Percentiles rank a stretch among this genome's conserved stretches.
These are phyloP conservation scores for Dryococelus australis DNA, from an alignment of 2,888 invertebrate genomes.

Conservation along the genomic window DNA sequence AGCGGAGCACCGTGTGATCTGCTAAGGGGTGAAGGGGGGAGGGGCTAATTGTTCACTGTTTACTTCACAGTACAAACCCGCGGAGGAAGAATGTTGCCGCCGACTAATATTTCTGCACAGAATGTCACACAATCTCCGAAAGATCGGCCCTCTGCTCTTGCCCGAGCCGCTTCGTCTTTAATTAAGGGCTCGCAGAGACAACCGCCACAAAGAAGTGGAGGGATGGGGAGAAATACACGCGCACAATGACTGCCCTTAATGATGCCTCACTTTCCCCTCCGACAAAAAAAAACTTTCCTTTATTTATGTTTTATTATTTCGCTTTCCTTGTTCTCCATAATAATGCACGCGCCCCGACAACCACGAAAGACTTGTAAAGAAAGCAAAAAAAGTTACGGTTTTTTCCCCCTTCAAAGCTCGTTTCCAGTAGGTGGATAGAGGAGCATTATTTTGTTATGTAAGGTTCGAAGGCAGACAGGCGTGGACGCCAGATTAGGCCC, in stretches of 20 bases:
- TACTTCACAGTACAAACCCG: too few relatives aligned
- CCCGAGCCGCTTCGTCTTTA: neutral
- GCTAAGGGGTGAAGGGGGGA: too few relatives aligned
- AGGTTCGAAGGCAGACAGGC: neutral
- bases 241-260: slow-evolving; percentile 23
- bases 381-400: neutral
- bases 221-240: neutral
- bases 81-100: too few relatives aligned
- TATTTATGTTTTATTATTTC: slow-evolving; percentile 24
- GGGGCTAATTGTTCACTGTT: too few relatives aligned
- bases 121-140: too few relatives aligned
- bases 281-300: neutral
- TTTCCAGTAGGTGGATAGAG: neutral
- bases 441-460: slow-evolving; percentile 12
- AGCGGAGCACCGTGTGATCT: too few relatives aligned
- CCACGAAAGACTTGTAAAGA: slow-evolving; percentile 31
- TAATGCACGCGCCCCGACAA: slow-evolving; percentile 31
- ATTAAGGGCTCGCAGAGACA: neutral
- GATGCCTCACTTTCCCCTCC: slow-evolving; percentile 24
- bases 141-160: too few relatives aligned
- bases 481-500: neutral
- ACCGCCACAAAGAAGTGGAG: neutral
- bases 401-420: neutral
- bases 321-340: slow-evolving; percentile 29
- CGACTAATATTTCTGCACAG: too few relatives aligned